A percentile compares a stretch with the other conserved stretches of the same genome.
Evolutionary conservation across 2,797 vertebrate species (phyloP).

Genomic region (Rhodeus uyekii): DNA sequence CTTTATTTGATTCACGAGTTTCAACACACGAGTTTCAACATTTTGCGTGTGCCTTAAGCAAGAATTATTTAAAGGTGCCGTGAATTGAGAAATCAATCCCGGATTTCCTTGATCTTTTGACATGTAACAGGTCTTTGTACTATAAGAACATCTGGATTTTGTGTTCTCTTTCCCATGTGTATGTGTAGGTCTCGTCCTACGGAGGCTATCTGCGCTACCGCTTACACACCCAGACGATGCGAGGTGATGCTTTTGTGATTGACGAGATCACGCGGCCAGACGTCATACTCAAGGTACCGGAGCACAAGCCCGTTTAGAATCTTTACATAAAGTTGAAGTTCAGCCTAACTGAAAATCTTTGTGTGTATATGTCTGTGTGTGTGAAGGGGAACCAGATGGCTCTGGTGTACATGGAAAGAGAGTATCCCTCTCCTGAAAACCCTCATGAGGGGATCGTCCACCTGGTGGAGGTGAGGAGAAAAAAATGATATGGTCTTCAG

Average conservation of each 20-base stretch:
- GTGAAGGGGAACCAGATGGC: conserved; percentile 96
- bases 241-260: conserved; percentile 85
- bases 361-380: conserved; percentile 8
- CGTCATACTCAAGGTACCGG: conserved; percentile 87
- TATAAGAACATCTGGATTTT: not conserved
- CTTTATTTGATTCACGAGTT: too few relatives aligned
- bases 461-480: conserved; percentile 85
- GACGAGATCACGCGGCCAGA: conserved; percentile 85
- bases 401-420: conserved; percentile 86
- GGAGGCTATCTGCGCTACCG: conserved; percentile 87
- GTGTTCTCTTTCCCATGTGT: not conserved
- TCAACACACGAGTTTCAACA: not conserved
- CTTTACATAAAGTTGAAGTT: not conserved
- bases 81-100: too few relatives aligned
- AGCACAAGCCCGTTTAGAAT: not conserved
- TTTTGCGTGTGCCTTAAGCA: too few relatives aligned
- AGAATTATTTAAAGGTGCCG: too few relatives aligned
- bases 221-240: conserved; percentile 84
- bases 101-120: too few relatives aligned
- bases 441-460: conserved; percentile 81
- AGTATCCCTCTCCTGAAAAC: conserved; percentile 81
- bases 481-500: not conserved
- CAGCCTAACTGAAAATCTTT: not conserved
- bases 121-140: too few relatives aligned
- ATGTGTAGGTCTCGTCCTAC: conserved; percentile 87